Base-by-base conservation (phyloP, 2,888 invertebrate species). In the Drosophila greeni region DNA sequence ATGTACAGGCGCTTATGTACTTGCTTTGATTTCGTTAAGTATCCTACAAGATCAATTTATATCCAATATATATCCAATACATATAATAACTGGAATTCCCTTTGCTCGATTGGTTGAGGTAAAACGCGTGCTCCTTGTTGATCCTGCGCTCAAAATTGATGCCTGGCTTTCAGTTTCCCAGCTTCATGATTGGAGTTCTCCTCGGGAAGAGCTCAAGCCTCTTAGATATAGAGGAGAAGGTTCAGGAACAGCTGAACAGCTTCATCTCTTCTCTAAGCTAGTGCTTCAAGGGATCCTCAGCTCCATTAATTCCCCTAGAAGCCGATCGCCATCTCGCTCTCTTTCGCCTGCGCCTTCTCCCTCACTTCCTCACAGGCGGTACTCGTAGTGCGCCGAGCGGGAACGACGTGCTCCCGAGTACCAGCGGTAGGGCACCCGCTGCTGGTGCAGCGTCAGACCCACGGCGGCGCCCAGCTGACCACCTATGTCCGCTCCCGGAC, bases 381-480 rank as follows among this genome's bases (percentile, higher is more conserved):
- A 88, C 65, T 88, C 88, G 60, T 88, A 88, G 79, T 88, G 87
- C 29, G 88, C 88, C 45, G 89, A 89, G 26, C 88, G 85, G 3
- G 88, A 88, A 24, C 89, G 87, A 20, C 88, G 76, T n/a, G 86
- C 85, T n/a, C 88, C 88, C 29, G 87, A 87, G 59, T 88, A 87
- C 88, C 88, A 88, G 48, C 87, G 87, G 75, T 87, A 86, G 8
- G 86, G 85, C 18, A 86, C 75, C 9, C 85, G 81, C 48, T 84
- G 81, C 40, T 85, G 82, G 34, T 79, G 79, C 52, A 79, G 24
- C 2, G 74, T 9, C 14, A 60, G 14, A 2, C 43, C 60, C 8
- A 33, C 60, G 55, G 20, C 5, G 39, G 68, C 64, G 5, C 26
- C 57, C 45, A 45, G 14, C 43, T 43, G 43, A 8, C 39, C 58